Conservation (phyloP, 2,888 invertebrate species). For the Ophion slaviceki region DNA sequence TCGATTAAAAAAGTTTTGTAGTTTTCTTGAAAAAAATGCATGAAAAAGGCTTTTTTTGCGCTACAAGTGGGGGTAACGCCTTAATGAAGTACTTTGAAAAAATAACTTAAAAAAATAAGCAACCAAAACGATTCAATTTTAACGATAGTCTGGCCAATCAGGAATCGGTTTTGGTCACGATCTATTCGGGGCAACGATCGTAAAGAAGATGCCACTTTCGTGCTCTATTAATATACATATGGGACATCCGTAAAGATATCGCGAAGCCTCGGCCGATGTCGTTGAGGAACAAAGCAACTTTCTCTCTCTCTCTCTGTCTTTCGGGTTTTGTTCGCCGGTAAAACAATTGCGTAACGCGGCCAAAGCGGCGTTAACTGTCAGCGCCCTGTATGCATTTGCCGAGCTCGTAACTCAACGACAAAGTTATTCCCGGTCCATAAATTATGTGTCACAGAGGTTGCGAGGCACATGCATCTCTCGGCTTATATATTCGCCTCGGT, state of each 20-base stretch:
- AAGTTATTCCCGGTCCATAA: slow-evolving; percentile 66
- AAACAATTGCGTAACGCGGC: slow-evolving; percentile 65
- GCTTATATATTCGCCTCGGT: slow-evolving; percentile 23
- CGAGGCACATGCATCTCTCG: slow-evolving; percentile 31
- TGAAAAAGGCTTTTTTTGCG: too few relatives aligned
- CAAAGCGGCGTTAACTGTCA: slow-evolving; percentile 60
- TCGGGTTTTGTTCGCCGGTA: slow-evolving; percentile 30
- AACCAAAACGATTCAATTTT: too few relatives aligned
- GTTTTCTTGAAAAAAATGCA: too few relatives aligned
- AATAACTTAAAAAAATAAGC: too few relatives aligned
- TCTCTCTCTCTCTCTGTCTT: neutral
- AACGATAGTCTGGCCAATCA: too few relatives aligned
- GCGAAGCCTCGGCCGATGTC: slow-evolving; percentile 35
- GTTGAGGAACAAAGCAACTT: slow-evolving; percentile 59
- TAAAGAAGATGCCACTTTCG: neutral
- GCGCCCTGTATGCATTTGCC: slow-evolving; percentile 59
- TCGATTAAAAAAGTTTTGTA: too few relatives aligned
- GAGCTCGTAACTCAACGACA: slow-evolving; percentile 61
- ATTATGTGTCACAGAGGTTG: slow-evolving; percentile 59
- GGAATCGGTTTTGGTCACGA: too few relatives aligned
- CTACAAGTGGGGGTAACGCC: too few relatives aligned
- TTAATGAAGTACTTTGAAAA: too few relatives aligned
- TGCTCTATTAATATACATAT: slow-evolving; percentile 53
- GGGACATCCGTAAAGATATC: slow-evolving; percentile 35
- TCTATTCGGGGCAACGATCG: neutral